Base-by-base conservation (phyloP, 2,797 vertebrate genomes). In the Pogonophryne albipinna region DNA sequence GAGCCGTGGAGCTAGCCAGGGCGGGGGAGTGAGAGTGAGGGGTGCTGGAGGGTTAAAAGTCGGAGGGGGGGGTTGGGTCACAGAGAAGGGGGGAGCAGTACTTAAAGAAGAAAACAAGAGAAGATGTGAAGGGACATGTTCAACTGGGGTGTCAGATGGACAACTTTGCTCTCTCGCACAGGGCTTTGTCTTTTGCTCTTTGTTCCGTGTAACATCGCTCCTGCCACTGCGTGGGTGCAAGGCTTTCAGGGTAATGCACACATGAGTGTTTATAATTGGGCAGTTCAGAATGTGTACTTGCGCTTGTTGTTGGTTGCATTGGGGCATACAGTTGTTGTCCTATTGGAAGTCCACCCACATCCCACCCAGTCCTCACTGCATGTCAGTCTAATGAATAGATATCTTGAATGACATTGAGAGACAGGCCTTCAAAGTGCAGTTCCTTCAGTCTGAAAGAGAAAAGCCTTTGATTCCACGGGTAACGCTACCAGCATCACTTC, bases 321-420 rank as follows among this genome's bases (percentile, higher is more conserved):
- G 80, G 71, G 76, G 74, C 56, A 20, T 78, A 67, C 71, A 78
- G 86, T 83, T 38, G 80, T 76, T 74, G 79, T 71, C 78, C 55
- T 47, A 77, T 83, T 87, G 67, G 58, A 76, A 70, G 79, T 85
- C 82, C 84, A 83, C 85, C 85, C 85, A 85, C 87, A 84, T 73
- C 53, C 73, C 49, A 55, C 58, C 66, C 78, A 50, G 78, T 61
- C 78, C 50, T 83, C 76, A 52, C 2, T 63, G 82, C 71, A 67
- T 52, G 77, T 90, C 84, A 82, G 27, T 50, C 60, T 50, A 50
- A 53, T 80, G 84, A 83, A 81, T 57, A 67, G 74, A 83, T 69
- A 71, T 69, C 34, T 13, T 72, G 85, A 87, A 59, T 87, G 85
- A 77, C 80, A 58, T 27, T 68, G 73, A 76, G 73, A 80, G 76